phyloP scores from a whole-genome alignment of 2,113 vertebrate genomes.

The Bubalus kerabau region DNA sequence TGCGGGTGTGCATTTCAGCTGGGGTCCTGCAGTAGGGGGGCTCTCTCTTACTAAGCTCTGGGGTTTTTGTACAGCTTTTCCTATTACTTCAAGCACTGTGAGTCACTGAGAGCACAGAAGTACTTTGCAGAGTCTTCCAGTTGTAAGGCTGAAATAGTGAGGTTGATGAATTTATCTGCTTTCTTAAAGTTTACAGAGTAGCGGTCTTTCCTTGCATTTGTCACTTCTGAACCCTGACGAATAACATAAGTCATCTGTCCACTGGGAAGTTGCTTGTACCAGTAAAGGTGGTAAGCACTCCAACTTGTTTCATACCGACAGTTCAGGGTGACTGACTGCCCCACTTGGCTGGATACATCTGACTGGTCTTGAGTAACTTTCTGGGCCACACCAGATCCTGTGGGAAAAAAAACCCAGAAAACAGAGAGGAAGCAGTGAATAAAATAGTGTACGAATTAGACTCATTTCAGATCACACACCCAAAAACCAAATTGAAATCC shows the following conservation, averaged over 20 bases:
- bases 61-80: constrained; percentile 11
- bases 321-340: background rate
- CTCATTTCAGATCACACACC: too few species aligned
- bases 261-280: too few species aligned
- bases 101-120: background rate
- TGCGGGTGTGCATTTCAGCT: background rate
- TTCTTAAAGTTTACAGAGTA: background rate
- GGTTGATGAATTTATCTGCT: background rate
- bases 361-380: background rate
- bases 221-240: rapidly evolving
- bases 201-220: rapidly evolving
- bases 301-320: too few species aligned
- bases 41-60: background rate
- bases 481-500: background rate
- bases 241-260: too few species aligned
- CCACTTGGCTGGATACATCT: background rate
- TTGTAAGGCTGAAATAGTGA: background rate
- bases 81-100: background rate
- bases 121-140: background rate
- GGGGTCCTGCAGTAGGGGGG: background rate
- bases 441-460: background rate
- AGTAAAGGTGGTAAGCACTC: rapidly evolving
- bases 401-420: background rate
- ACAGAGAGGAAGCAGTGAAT: background rate
- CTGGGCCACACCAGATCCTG: background rate